Evolutionary conservation across 2,888 invertebrate genomes (phyloP).

Genomic region (Homarus gammarus): DNA sequence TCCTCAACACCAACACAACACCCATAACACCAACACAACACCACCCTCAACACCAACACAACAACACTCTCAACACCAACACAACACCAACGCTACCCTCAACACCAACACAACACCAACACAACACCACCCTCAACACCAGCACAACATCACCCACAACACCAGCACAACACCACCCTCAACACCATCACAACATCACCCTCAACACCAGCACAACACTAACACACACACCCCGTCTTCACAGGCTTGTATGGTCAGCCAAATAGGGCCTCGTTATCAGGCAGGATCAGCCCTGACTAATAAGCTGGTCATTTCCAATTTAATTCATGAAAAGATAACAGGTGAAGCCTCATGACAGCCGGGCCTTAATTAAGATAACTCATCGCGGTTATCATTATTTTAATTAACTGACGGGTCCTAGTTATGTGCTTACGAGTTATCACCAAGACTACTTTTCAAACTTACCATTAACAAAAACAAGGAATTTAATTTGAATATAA

Average conservation of each 20-base stretch:
- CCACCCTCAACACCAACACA: no score
- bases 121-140: no score
- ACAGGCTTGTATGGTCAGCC: not conserved
- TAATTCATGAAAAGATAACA: conserved; percentile 29
- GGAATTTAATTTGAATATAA: no score
- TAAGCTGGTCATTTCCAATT: conserved; percentile 22
- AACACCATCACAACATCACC: no score
- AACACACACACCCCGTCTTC: not conserved
- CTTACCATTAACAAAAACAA: not conserved
- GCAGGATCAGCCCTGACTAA: conserved; percentile 19
- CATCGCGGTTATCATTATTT: conserved; percentile 26
- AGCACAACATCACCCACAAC: no score
- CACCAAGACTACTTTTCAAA: conserved; percentile 20
- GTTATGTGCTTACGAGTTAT: conserved; percentile 17
- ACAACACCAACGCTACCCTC: no score
- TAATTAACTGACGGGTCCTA: conserved; percentile 20
- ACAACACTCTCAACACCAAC: no score
- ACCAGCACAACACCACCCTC: no score
- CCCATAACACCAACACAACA: no score
- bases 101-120: no score
- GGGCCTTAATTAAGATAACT: conserved; percentile 34
- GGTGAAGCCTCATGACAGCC: not conserved
- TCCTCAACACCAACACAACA: no score
- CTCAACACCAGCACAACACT: not conserved
- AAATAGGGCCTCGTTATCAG: not conserved